Conservation (phyloP, 35 echinoderm and acorn worm species). For the Hemicentrotus pulcherrimus region DNA sequence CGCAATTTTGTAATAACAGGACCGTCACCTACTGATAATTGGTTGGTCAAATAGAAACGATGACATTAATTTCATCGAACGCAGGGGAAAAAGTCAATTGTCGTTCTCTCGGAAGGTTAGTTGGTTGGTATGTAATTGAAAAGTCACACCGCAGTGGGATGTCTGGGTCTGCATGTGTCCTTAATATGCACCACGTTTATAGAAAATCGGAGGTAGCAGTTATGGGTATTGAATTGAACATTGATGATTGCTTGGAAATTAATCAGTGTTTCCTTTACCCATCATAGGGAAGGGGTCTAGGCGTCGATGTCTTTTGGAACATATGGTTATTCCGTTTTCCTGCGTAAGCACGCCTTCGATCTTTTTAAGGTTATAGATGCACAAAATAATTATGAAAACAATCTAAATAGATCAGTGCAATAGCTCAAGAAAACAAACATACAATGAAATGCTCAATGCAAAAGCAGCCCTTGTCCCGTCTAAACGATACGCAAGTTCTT, state of each 20-base stretch:
- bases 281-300: neutral
- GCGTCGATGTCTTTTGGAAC: neutral
- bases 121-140: neutral
- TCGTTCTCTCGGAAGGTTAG: neutral
- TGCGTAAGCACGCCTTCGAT: too few relatives aligned
- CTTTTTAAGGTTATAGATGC: too few relatives aligned
- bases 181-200: too few relatives aligned
- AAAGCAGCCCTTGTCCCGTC: too few relatives aligned
- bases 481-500: too few relatives aligned
- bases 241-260: too few relatives aligned
- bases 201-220: too few relatives aligned
- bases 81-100: neutral
- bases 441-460: neutral
- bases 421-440: neutral
- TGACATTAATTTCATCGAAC: neutral
- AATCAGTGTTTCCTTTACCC: too few relatives aligned
- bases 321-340: too few relatives aligned
- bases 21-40: neutral
- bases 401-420: neutral
- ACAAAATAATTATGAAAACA: neutral
- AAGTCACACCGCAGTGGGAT: too few relatives aligned
- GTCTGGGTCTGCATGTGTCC: too few relatives aligned
- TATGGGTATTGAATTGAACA: too few relatives aligned
- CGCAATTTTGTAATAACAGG: neutral
- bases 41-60: constrained; percentile 1